Evolutionary conservation across 2,113 vertebrate genomes (phyloP), one percentile per base, ranked within the genome.

Genomic region (Erpornis zantholeuca): DNA sequence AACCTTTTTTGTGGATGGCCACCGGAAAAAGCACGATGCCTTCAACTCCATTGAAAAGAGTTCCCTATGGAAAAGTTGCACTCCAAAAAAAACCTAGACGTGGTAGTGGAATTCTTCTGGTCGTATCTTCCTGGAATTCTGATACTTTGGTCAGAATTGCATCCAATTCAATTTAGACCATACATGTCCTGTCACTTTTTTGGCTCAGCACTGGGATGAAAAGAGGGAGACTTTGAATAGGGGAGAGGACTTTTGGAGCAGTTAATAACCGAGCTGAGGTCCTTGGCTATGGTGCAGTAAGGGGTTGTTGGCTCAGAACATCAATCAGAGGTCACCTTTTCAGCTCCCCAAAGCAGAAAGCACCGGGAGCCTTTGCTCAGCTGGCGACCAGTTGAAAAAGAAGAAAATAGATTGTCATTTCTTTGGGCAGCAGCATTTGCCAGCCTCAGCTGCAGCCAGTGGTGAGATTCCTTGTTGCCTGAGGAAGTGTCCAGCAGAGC

Each of bases 401-500:
- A 72, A 82, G 56, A 49, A 80, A 63, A 56, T 0, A 82, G 71
- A 36, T 65, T 80, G 85, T 78, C 50, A 35, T 87, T 94, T 70
- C n/a, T 86, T 49, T 4, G 10, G 0, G 3, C 53, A 56, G 82
- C 53, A 72, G 47, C 35, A 2, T 53, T 94, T 72, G 93, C 88
- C 83, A 92, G 83, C 4, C 63, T 73, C 86, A 82, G 88, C 89
- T 79, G 94, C 75, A 82, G 86, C 19, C 72, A 6, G 69, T 3
- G 4, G 56, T 56, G 90, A 76, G 79, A 27, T 49, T 68, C 68
- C 92, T 92, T 31, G 88, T 29, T 38, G 88, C 79, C 86, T 82
- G 22, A 96, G 94, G 92, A 97, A 97, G 82, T 83, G 85, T 97
- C 96, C 95, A 95, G 92, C 88, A 33, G 82, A 69, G 96, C 79